These are phyloP conservation scores for Echinops telfairi DNA, from an alignment of 2,113 vertebrate genomes.

Conservation along the genomic window DNA sequence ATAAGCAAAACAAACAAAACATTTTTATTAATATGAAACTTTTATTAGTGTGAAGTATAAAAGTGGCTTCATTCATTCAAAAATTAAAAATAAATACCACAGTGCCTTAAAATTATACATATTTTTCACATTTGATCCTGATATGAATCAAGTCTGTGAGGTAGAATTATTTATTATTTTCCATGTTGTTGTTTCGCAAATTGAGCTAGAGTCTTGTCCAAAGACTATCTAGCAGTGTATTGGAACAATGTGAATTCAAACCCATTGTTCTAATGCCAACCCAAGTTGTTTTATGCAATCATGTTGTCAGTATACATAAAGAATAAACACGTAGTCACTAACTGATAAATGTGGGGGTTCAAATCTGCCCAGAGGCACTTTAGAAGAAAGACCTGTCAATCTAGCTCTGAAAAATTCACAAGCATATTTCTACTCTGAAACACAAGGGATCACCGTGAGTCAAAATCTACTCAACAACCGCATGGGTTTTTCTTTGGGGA, in stretches of 20 bases:
- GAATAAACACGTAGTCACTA: not conserved
- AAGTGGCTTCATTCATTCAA: not conserved
- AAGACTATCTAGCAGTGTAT: not conserved
- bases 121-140: not conserved
- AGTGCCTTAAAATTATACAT: not conserved
- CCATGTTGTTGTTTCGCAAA: not conserved
- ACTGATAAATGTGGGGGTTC: not conserved
- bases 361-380: not conserved
- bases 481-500: not conserved
- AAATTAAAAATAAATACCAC: not conserved
- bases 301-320: too few species aligned
- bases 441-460: not conserved
- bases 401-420: not conserved
- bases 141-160: not conserved
- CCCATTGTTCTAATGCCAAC: not conserved
- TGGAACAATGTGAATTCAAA: not conserved
- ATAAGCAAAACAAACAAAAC: conserved; percentile 14
- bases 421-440: not conserved
- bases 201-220: not conserved
- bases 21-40: not conserved
- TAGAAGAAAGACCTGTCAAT: not conserved
- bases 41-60: not conserved
- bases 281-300: too few species aligned
- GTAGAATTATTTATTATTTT: not conserved
- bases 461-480: not conserved